Percentiles rank a stretch among this genome's conserved stretches.
These are phyloP conservation scores for Glyphotaelius pellucidus DNA, from an alignment of 2,888 invertebrate species.

Conservation along the genomic window DNA sequence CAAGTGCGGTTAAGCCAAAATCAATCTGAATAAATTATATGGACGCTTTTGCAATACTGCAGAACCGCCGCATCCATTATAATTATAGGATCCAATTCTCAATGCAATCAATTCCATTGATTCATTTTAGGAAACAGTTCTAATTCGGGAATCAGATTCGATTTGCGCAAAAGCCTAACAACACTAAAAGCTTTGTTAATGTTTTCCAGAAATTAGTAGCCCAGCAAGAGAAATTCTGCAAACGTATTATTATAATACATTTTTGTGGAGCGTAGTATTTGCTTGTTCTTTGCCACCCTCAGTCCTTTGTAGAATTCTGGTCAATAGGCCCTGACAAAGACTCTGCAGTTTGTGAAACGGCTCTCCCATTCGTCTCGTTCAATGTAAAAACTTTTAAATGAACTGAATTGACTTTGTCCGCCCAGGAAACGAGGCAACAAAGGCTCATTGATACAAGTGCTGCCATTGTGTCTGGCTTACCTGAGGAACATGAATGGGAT, in stretches of 20 bases:
- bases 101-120: not conserved
- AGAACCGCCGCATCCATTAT: not conserved
- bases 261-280: constrained; percentile 10
- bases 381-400: constrained; percentile 57
- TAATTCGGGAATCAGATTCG: not conserved
- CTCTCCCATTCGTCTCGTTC: constrained; percentile 24
- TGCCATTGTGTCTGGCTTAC: constrained; percentile 23
- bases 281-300: not conserved
- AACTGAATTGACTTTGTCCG: constrained; percentile 45
- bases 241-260: not conserved
- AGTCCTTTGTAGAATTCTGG: not conserved
- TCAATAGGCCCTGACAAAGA: not conserved
- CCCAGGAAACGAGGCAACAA: constrained; percentile 23
- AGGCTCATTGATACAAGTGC: constrained; percentile 46
- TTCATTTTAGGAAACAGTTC: not conserved
- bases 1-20: not conserved
- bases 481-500: not conserved
- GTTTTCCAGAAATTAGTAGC: not conserved
- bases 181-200: not conserved
- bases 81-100: not conserved
- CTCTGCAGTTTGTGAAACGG: constrained; percentile 21
- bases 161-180: not conserved
- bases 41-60: not conserved
- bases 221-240: not conserved
- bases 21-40: not conserved